phyloP scores from a whole-genome alignment of 2,888 invertebrate genomes.

The Agelastica alni region DNA sequence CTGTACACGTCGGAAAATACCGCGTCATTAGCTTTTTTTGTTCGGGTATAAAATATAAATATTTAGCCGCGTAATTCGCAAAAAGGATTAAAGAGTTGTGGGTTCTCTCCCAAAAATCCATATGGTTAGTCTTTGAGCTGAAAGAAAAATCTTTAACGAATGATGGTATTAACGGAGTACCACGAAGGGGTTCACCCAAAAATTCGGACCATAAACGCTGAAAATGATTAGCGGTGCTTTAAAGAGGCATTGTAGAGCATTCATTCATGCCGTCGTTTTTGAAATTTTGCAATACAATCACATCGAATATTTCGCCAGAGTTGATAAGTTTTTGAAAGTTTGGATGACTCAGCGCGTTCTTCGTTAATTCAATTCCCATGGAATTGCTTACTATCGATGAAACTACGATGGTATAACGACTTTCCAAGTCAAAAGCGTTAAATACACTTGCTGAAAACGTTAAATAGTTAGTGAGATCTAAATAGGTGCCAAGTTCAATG shows the following conservation, averaged over 20 bases:
- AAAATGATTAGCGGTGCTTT: slow-evolving; percentile 52
- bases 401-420: too few relatives aligned
- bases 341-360: background rate
- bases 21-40: slow-evolving; percentile 43
- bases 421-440: too few relatives aligned
- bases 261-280: slow-evolving; percentile 58
- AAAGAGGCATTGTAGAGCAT: slow-evolving; percentile 52
- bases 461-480: too few relatives aligned
- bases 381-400: too few relatives aligned
- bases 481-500: too few relatives aligned
- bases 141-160: slow-evolving; percentile 58
- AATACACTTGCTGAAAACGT: too few relatives aligned
- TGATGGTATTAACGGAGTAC: slow-evolving; percentile 57
- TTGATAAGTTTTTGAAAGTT: slow-evolving; percentile 12
- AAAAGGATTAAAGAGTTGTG: slow-evolving; percentile 55
- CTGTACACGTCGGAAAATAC: slow-evolving; percentile 43
- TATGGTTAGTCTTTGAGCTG: slow-evolving; percentile 52
- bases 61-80: slow-evolving; percentile 8
- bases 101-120: slow-evolving; percentile 61
- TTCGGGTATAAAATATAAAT: slow-evolving; percentile 36
- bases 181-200: slow-evolving; percentile 54
- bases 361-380: background rate
- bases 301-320: slow-evolving; percentile 49
- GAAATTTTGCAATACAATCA: slow-evolving; percentile 58
- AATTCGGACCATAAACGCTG: slow-evolving; percentile 56